phyloP scores from a whole-genome alignment of 92 coral and sea anemone genomes.

The Actinostola sp. region DNA sequence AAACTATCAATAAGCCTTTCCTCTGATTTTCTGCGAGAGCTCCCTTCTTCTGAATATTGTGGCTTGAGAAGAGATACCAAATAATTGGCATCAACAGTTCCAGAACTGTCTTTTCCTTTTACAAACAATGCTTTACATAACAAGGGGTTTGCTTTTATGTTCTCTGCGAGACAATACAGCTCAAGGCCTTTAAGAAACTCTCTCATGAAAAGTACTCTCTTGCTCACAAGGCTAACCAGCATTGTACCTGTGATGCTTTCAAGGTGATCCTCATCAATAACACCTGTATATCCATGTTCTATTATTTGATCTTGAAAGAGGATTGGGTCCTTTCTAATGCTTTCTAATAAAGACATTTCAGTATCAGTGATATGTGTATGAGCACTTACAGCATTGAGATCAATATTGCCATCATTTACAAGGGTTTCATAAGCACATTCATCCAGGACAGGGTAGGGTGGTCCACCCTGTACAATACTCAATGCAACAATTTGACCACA shows the following conservation, averaged over 20 bases:
- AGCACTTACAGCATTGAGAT: constrained; percentile 31
- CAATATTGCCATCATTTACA: constrained; percentile 32
- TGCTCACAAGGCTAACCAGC: constrained; percentile 54
- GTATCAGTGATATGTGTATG: constrained; percentile 27
- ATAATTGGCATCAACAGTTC: constrained; percentile 24
- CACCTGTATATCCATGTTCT: constrained; percentile 77
- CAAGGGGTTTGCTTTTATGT: no score
- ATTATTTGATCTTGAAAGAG: constrained; percentile 37
- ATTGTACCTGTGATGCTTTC: constrained; percentile 58
- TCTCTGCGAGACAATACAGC: no score
- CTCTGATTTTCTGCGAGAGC: constrained; percentile 35
- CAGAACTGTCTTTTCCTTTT: no score
- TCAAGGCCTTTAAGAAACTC: constrained; percentile 42
- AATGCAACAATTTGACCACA: constrained; percentile 53
- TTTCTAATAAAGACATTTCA: constrained; percentile 38
- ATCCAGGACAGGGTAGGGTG: constrained; percentile 43
- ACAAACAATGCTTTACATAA: no score
- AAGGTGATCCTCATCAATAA: constrained; percentile 35
- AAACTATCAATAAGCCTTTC: constrained; percentile 44
- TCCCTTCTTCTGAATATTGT: constrained; percentile 39
- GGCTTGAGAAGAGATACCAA: constrained; percentile 45
- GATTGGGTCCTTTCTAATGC: constrained; percentile 44
- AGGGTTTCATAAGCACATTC: constrained; percentile 61
- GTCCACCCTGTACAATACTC: constrained; percentile 63
- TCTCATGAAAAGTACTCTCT: constrained; percentile 28